phyloP scores from a whole-genome alignment of 2,888 invertebrate genomes.

The Neria commutata region DNA sequence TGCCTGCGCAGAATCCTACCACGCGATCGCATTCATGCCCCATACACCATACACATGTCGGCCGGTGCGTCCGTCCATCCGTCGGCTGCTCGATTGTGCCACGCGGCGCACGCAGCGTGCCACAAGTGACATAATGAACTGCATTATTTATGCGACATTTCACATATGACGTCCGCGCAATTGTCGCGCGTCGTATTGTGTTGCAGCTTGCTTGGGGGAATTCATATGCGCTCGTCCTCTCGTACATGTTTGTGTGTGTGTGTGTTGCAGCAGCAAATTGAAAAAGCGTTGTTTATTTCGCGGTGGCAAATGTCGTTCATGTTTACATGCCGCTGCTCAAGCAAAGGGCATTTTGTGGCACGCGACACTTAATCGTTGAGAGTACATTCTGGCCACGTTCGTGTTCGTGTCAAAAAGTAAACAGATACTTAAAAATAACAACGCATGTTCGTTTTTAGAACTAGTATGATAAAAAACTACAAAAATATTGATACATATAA shows the following conservation, averaged over 20 bases:
- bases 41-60: neutral
- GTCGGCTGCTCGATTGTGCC: slow-evolving; percentile 22
- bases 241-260: neutral
- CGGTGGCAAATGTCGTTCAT: neutral
- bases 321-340: neutral
- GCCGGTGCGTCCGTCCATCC: neutral
- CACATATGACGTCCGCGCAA: neutral
- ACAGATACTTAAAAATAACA: no score
- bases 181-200: neutral
- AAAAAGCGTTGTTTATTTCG: neutral
- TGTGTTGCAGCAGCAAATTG: neutral
- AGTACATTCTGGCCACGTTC: no score
- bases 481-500: no score
- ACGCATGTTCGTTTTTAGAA: no score
- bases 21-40: neutral
- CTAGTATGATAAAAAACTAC: no score
- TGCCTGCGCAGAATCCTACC: no score
- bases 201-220: neutral
- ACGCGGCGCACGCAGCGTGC: slow-evolving; percentile 37
- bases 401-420: no score
- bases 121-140: slow-evolving; percentile 51
- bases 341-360: neutral
- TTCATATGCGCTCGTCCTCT: no score
- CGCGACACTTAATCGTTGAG: neutral
- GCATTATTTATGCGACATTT: slow-evolving; percentile 48